Base-by-base conservation (phyloP, 2,888 invertebrate genomes). In the Chromoteleia sp. region DNA sequence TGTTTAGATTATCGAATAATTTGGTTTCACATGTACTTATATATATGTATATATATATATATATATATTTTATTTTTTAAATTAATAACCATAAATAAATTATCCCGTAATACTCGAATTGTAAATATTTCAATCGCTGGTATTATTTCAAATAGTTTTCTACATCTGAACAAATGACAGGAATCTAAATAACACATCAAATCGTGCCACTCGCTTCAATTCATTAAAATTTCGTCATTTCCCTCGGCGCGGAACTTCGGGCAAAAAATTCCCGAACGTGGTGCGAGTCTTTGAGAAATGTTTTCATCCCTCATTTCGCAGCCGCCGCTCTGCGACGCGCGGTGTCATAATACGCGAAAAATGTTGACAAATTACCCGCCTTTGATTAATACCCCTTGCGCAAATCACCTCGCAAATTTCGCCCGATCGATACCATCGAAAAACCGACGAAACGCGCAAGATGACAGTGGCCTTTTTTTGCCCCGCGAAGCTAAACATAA, bases 341-440 rank as follows among this genome's bases (percentile, higher is more conserved):
- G 36, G 50, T 54, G 67, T 30, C 67, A 68, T 54, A 68, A 43
- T 14, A 43, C 12, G 14, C 19, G 48, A 68, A 68, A 56, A 70
- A 70, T 58, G 36, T 50, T 70, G 58, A 59, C 59, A 70, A 70
- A 70, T 70, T 70, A 45, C 59, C 15, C 15, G 39, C 1, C 7
- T 50, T 58, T 58, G 70, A 70, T 59, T 70, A 70, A 70, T 59
- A 39, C 15, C n/a, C 15, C 15, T 12, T 8, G 41, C 5, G 41
- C 45, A 43, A 61, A 39, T 39, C 21, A 50, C 61, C 25, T 14
- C 29, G 30, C 12, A 29, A 67, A 39, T 67, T 36, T 12, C 6
- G 19, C 15, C 8, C 14, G 33, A 45, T 50, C 63, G 36, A 65
- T 65, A 36, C 19, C 5, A 15, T 10, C 15, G 39, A 29, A 29